phyloP scores from a whole-genome alignment of 1,140 invertebrate species.

The Mactra quadrangularis region DNA sequence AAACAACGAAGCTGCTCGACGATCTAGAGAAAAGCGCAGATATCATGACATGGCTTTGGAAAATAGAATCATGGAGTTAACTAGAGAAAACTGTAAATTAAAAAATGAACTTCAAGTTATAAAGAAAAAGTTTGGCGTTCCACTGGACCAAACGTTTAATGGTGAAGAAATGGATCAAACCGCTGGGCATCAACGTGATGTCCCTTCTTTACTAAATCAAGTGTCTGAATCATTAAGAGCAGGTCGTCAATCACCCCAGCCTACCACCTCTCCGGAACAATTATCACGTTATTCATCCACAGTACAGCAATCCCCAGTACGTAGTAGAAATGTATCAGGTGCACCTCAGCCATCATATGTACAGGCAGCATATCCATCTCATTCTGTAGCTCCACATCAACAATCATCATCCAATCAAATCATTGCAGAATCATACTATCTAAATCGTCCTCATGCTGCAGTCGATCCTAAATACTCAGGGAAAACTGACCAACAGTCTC shows the following conservation, averaged over 20 bases:
- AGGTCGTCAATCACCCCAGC: background rate
- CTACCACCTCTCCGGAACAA: background rate
- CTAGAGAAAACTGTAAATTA: slow-evolving; percentile 96
- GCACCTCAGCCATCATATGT: slow-evolving; percentile 19
- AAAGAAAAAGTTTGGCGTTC: slow-evolving; percentile 95
- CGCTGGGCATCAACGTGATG: background rate
- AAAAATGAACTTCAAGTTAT: slow-evolving; percentile 96
- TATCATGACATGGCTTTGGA: slow-evolving; percentile 99
- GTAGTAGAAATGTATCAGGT: slow-evolving; percentile 47
- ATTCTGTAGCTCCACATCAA: background rate
- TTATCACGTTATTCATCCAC: background rate
- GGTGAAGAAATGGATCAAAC: slow-evolving; percentile 50
- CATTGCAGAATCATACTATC: slow-evolving; percentile 32
- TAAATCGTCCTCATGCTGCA: slow-evolving; percentile 18
- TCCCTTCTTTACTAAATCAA: background rate
- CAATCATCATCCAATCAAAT: slow-evolving; percentile 25
- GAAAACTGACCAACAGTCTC: slow-evolving; percentile 31
- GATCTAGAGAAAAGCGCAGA: slow-evolving; percentile 96
- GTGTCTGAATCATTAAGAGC: background rate
- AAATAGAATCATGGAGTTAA: slow-evolving; percentile 95
- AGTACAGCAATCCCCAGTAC: slow-evolving; percentile 21
- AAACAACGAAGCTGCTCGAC: slow-evolving; percentile 98
- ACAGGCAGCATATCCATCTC: background rate
- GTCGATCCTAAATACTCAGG: slow-evolving; percentile 38
- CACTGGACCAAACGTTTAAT: slow-evolving; percentile 68